Evolutionary conservation across 2,113 vertebrate species (phyloP).

Genomic region (Rhineura floridana): DNA sequence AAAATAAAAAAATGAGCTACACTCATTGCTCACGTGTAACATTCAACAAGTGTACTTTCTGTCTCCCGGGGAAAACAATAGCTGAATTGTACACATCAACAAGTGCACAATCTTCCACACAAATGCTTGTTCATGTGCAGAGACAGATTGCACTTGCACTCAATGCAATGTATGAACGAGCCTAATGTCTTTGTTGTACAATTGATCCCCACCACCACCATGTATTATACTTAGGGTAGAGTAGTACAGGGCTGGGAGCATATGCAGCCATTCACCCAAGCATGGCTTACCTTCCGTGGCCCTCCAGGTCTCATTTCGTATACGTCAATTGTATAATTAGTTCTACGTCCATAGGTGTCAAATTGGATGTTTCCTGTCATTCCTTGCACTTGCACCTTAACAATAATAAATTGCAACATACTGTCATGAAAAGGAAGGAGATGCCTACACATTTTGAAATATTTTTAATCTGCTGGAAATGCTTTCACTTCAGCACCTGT

Average conservation of each 20-base stretch:
- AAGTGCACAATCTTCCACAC: no score
- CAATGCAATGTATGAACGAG: no score
- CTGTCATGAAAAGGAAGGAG: slow-evolving; percentile 26
- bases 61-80: no score
- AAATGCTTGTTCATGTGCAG: no score
- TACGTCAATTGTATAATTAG: slow-evolving; percentile 97
- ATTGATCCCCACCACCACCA: no score
- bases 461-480: background rate
- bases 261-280: slow-evolving; percentile 11
- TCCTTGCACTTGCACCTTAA: slow-evolving; percentile 94
- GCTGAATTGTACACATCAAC: no score
- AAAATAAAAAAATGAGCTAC: no score
- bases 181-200: no score
- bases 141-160: no score
- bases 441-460: background rate
- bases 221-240: no score
- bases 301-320: slow-evolving; percentile 95
- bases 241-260: background rate
- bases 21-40: no score
- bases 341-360: slow-evolving; percentile 96
- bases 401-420: slow-evolving; percentile 52
- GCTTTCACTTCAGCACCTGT: slow-evolving; percentile 13
- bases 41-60: no score
- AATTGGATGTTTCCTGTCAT: slow-evolving; percentile 99
- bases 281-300: slow-evolving; percentile 89